Base-by-base conservation (phyloP, 2,113 vertebrate genomes). In the Gallinago undulata region DNA sequence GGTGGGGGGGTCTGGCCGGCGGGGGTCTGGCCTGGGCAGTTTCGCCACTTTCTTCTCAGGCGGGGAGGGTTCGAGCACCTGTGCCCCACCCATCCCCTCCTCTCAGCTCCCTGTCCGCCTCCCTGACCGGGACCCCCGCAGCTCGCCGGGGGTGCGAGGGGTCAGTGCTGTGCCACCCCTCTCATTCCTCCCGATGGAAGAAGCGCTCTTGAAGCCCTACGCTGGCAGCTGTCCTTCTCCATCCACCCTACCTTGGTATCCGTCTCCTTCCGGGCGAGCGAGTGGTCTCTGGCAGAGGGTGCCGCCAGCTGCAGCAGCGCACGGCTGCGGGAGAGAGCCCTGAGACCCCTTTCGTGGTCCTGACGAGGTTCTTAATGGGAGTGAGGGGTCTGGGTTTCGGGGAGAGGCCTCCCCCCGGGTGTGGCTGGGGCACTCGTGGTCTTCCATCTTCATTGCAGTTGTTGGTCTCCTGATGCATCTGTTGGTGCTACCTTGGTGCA, bases 401-500 rank as follows among this genome's bases (percentile, higher is more conserved):
- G 47, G 51, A 16, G 64, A 19, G 37, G 19, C 9, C 0, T 9
- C 13, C 16, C 10, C 68, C 27, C 33, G 11, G 14, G 24, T 8
- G 5, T 2, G 0, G 1, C 22, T 4, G 82, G 16, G 39, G 19
- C 27, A 0, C 53, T 64, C 6, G 2, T 21, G 8, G 10, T 10
- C 18, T 13, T 75, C 33, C 3, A 3, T 33, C 25, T 23, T 39
- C 2, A 0, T 2, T 39, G 21, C 7, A 2, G 11, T 21, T 67
- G 13, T 50, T 35, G 64, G 15, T 2, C 47, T 59, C 57, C 27
- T 31, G 35, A 3, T 23, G 45, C 22, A 2, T 41, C 16, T 0
- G 7, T 8, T 16, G 22, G 51, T 79, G 62, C 59, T 25, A 2
- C 6, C 47, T 51, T 27, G 5, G 7, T 5, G 39, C 6, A 2